Evolutionary conservation across 2,113 vertebrate species (phyloP).

Genomic region (Syngnathoides biaculeatus): DNA sequence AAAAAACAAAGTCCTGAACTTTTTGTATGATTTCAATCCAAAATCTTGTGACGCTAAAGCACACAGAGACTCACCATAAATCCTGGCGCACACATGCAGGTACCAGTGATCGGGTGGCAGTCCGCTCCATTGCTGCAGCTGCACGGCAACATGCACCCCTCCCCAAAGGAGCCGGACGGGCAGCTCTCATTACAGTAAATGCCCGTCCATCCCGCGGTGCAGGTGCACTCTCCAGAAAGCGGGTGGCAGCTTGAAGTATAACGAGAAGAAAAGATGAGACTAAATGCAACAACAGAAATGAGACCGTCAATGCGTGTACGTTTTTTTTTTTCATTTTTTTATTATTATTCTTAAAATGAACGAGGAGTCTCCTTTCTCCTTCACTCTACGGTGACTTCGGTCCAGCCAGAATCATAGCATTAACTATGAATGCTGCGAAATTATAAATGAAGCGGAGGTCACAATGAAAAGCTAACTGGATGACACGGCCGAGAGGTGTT

Average conservation of each 20-base stretch:
- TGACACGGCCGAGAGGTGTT: conserved; percentile 60
- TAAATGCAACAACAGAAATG: conserved; percentile 38
- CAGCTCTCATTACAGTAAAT: conserved; percentile 94
- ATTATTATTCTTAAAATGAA: conserved; percentile 43
- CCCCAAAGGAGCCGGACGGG: conserved; percentile 82
- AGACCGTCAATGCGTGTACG: conserved; percentile 48
- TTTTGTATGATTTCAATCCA: background rate
- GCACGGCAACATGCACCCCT: conserved; percentile 82
- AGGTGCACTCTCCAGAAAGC: conserved; percentile 90
- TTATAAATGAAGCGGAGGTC: conserved; percentile 74
- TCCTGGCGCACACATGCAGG: conserved; percentile 86
- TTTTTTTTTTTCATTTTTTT: conserved; percentile 2
- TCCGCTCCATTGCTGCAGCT: conserved; percentile 88
- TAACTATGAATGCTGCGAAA: conserved; percentile 71
- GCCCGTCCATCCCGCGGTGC: conserved; percentile 89
- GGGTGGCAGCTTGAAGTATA: conserved; percentile 86
- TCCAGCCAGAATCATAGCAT: conserved; percentile 63
- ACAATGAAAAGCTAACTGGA: conserved; percentile 67
- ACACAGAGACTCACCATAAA: conserved; percentile 80
- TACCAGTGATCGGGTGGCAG: conserved; percentile 86
- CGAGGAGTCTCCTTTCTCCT: conserved; percentile 61
- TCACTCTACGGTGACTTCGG: conserved; percentile 64
- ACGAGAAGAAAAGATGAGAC: conserved; percentile 39
- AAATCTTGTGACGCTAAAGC: background rate
- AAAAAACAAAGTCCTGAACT: background rate